Percentiles rank a stretch among this genome's conserved stretches.
These are phyloP conservation scores for Vollenhovia emeryi DNA, from an alignment of 1,140 invertebrate species.

Conservation along the genomic window DNA sequence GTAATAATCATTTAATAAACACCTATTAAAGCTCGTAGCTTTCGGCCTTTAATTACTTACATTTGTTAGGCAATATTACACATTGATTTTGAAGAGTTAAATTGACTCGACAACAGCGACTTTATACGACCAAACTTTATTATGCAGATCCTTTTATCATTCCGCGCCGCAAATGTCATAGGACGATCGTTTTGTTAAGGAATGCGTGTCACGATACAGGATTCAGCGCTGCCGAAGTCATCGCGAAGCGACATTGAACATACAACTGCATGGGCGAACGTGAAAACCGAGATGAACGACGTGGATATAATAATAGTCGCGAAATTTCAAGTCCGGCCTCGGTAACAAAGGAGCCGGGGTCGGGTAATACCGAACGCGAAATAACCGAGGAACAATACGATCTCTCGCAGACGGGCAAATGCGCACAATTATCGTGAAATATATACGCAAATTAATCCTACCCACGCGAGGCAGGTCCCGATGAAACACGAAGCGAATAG, in stretches of 20 bases:
- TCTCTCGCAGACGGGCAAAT: constrained; percentile 43
- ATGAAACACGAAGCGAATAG: constrained; percentile 49
- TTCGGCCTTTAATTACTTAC: no score
- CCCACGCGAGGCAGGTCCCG: constrained; percentile 28
- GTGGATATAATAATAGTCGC: constrained; percentile 26
- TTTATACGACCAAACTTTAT: constrained; percentile 1
- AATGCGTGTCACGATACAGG: neutral
- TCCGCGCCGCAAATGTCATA: neutral
- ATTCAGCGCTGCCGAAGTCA: neutral
- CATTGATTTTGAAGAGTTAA: no score
- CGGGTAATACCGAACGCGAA: constrained; percentile 45
- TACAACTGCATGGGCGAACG: constrained; percentile 35
- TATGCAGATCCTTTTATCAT: neutral
- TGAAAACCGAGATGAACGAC: constrained; percentile 53
- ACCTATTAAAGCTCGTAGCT: no score
- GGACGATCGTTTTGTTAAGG: constrained; percentile 10
- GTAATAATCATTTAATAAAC: no score
- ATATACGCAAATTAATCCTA: constrained; percentile 61
- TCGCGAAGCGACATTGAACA: constrained; percentile 40
- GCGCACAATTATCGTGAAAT: constrained; percentile 67
- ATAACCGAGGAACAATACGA: constrained; percentile 58
- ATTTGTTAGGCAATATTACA: no score
- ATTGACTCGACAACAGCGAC: neutral
- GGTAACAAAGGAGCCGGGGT: constrained; percentile 63
- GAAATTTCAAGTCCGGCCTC: constrained; percentile 59